phyloP scores from a whole-genome alignment of 2,888 invertebrate species.

The Drosophila nigritarsus region DNA sequence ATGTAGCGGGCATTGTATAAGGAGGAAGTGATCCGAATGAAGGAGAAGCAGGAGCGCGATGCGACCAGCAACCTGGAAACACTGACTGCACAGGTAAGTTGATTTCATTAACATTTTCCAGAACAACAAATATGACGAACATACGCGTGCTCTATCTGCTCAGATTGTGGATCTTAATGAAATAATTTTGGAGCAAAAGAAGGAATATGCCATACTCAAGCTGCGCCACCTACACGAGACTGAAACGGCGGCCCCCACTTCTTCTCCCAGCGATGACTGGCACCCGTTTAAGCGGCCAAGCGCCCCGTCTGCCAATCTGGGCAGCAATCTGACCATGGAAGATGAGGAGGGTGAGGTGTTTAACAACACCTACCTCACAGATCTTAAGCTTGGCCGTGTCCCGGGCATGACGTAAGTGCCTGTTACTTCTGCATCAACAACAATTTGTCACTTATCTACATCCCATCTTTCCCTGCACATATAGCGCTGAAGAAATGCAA shows the following conservation, averaged over 20 bases:
- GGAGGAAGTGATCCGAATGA: constrained; percentile 83
- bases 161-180: constrained; percentile 84
- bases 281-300: constrained; percentile 70
- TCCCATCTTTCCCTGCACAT: neutral
- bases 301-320: constrained; percentile 64
- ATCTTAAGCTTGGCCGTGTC: constrained; percentile 87
- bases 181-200: constrained; percentile 82
- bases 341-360: constrained; percentile 95
- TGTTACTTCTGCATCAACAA: neutral
- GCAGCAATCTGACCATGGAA: constrained; percentile 89
- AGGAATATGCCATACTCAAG: constrained; percentile 82
- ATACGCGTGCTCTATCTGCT: constrained; percentile 81
- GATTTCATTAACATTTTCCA: constrained; percentile 30
- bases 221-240: constrained; percentile 75
- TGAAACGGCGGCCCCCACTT: constrained; percentile 6
- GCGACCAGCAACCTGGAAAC: constrained; percentile 63
- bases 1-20: constrained; percentile 83
- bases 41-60: constrained; percentile 83
- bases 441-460: constrained; percentile 63
- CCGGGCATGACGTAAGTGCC: constrained; percentile 77
- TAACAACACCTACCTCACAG: constrained; percentile 91
- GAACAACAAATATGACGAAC: constrained; percentile 82
- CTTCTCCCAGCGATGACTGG: constrained; percentile 29
- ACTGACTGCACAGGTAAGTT: constrained; percentile 75
- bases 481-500: constrained; percentile 89